Percentiles rank a stretch among this genome's conserved stretches.
These are phyloP conservation scores for Meloidogyne hapla DNA, from an alignment of 1,140 invertebrate species.

Conservation along the genomic window DNA sequence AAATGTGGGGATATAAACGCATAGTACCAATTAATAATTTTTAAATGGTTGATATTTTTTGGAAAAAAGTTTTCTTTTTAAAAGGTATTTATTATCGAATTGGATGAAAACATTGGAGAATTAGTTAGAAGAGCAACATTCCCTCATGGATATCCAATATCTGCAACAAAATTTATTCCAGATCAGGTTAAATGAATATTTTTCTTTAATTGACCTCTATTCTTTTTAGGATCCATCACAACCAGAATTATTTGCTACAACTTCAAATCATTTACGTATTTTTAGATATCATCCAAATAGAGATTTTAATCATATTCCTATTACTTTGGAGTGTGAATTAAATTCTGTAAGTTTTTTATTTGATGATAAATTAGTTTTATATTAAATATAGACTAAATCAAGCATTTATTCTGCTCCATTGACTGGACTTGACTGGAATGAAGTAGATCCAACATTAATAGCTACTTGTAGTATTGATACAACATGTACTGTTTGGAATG, in stretches of 20 bases:
- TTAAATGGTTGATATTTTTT: too few species aligned
- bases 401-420: slow-evolving; percentile 98
- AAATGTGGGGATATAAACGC: too few species aligned
- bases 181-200: slow-evolving; percentile 20
- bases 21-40: too few species aligned
- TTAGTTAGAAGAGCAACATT: slow-evolving; percentile 92
- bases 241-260: slow-evolving; percentile 42
- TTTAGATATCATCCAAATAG: slow-evolving; percentile 44
- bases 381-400: slow-evolving; percentile 74
- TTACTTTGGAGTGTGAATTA: slow-evolving; percentile 34
- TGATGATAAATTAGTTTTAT: slow-evolving; percentile 28
- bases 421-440: slow-evolving; percentile 99
- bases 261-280: slow-evolving; percentile 49
- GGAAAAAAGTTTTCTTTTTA: slow-evolving; percentile 17
- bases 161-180: slow-evolving; percentile 35
- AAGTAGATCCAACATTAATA: slow-evolving; percentile 95
- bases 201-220: not conserved
- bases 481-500: slow-evolving; percentile 97
- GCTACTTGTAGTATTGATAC: slow-evolving; percentile 99
- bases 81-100: slow-evolving; percentile 53
- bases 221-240: slow-evolving; percentile 21
- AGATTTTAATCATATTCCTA: not conserved
- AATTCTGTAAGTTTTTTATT: slow-evolving; percentile 28
- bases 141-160: slow-evolving; percentile 98
- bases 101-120: slow-evolving; percentile 91